Conservation (phyloP, 2,797 vertebrate species). For the Rhinophrynus dorsalis region DNA sequence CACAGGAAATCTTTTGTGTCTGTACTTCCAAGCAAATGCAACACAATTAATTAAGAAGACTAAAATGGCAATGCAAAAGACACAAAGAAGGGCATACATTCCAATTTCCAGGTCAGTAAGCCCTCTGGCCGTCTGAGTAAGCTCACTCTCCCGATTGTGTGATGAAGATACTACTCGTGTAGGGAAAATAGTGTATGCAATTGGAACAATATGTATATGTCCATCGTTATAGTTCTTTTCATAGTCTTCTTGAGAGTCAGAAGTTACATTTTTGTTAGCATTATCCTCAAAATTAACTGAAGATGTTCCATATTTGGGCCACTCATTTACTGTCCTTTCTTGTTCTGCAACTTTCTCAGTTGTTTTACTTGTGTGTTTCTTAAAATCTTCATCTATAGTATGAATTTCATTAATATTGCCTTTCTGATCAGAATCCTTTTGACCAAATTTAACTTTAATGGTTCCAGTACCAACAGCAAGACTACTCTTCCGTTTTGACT, state of each 20-base stretch:
- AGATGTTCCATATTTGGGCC: conserved; percentile 73
- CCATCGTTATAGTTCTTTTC: conserved; percentile 67
- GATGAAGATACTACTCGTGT: conserved; percentile 77
- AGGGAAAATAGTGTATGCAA: conserved; percentile 78
- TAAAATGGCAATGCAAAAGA: conserved; percentile 94
- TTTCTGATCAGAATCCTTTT: conserved; percentile 61
- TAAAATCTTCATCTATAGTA: conserved; percentile 64
- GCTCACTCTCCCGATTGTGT: conserved; percentile 70
- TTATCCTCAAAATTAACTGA: conserved; percentile 72
- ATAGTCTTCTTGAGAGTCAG: conserved; percentile 68
- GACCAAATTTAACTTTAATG: conserved; percentile 84
- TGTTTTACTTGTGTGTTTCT: conserved; percentile 75
- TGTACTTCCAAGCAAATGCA: conserved; percentile 93
- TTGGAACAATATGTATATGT: conserved; percentile 67
- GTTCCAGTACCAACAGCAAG: conserved; percentile 84
- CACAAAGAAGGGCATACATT: conserved; percentile 94
- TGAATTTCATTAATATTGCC: conserved; percentile 71
- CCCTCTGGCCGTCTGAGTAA: conserved; percentile 80
- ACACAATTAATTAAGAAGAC: conserved; percentile 97
- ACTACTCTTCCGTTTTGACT: conserved; percentile 92
- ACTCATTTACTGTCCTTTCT: conserved; percentile 68
- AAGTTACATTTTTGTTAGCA: conserved; percentile 79
- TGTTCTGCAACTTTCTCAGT: conserved; percentile 70
- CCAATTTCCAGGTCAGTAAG: conserved; percentile 93
- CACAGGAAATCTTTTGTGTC: conserved; percentile 91